phyloP scores from a whole-genome alignment of 2,888 invertebrate species.

The Synanthedon formicaeformis region DNA sequence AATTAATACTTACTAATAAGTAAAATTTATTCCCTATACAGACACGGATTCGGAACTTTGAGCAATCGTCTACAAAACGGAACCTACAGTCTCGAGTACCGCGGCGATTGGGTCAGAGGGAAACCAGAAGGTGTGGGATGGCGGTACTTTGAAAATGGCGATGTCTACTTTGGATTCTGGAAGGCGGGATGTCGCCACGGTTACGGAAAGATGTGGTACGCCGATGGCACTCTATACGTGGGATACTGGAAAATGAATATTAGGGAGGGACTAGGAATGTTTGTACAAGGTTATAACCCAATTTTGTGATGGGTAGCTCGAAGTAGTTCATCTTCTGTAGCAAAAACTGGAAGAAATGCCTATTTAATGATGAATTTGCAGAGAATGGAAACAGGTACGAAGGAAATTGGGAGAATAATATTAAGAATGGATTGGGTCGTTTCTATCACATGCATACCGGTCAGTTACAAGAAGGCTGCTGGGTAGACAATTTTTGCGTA shows the following conservation, averaged over 20 bases:
- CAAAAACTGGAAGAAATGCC: not conserved
- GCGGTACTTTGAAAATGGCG: conserved; percentile 66
- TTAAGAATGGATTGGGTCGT: conserved; percentile 73
- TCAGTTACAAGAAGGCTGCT: conserved; percentile 75
- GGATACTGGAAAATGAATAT: conserved; percentile 69
- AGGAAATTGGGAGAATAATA: conserved; percentile 70
- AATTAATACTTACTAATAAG: not conserved
- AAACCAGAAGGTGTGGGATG: conserved; percentile 71
- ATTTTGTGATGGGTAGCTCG: not conserved
- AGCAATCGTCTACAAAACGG: conserved; percentile 45
- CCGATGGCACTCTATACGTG: conserved; percentile 69
- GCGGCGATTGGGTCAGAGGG: conserved; percentile 72
- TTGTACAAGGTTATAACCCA: conserved; percentile 49
- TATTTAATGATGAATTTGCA: conserved; percentile 10
- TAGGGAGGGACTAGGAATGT: conserved; percentile 65
- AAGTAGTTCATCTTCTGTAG: not conserved
- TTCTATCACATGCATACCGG: conserved; percentile 75
- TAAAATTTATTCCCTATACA: conserved; percentile 8
- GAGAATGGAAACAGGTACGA: conserved; percentile 75
- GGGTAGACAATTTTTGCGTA: conserved; percentile 68
- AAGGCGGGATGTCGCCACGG: conserved; percentile 62
- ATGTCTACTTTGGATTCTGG: conserved; percentile 73
- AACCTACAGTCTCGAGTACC: conserved; percentile 58
- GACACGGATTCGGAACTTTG: conserved; percentile 72
- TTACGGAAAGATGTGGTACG: conserved; percentile 74